phyloP scores from a whole-genome alignment of 2,113 vertebrate species.

The Calypte anna region DNA sequence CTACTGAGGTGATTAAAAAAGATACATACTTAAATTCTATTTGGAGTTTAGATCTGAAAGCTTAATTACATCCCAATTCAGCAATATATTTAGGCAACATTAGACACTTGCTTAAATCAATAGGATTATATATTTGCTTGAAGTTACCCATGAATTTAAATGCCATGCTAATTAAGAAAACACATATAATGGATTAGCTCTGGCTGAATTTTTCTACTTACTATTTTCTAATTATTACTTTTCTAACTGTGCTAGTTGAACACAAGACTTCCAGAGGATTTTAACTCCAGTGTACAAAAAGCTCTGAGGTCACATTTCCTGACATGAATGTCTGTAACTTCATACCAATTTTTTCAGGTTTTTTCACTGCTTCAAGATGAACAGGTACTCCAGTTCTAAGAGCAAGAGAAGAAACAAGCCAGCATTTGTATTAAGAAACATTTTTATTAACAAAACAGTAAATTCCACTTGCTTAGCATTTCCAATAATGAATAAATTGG shows the following conservation, averaged over 20 bases:
- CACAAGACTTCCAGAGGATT: not conserved
- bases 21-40: slow-evolving; percentile 38
- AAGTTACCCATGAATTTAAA: slow-evolving; percentile 41
- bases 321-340: not conserved
- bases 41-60: slow-evolving; percentile 37
- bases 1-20: slow-evolving; percentile 38
- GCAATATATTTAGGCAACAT: slow-evolving; percentile 9
- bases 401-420: slow-evolving; percentile 59
- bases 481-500: slow-evolving; percentile 89
- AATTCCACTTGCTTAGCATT: slow-evolving; percentile 91
- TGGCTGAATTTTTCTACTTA: not conserved
- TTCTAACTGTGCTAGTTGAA: not conserved
- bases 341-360: not conserved
- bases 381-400: not conserved
- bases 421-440: slow-evolving; percentile 86
- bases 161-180: not conserved
- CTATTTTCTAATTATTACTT: not conserved
- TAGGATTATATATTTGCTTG: slow-evolving; percentile 48
- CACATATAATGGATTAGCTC: slow-evolving; percentile 8
- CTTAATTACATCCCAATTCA: slow-evolving; percentile 17
- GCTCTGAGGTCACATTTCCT: not conserved
- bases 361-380: not conserved
- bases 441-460: slow-evolving; percentile 92
- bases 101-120: slow-evolving; percentile 29
- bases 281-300: not conserved